These are phyloP conservation scores for Protonibea diacanthus DNA, from an alignment of 2,797 vertebrate species.

Conservation along the genomic window DNA sequence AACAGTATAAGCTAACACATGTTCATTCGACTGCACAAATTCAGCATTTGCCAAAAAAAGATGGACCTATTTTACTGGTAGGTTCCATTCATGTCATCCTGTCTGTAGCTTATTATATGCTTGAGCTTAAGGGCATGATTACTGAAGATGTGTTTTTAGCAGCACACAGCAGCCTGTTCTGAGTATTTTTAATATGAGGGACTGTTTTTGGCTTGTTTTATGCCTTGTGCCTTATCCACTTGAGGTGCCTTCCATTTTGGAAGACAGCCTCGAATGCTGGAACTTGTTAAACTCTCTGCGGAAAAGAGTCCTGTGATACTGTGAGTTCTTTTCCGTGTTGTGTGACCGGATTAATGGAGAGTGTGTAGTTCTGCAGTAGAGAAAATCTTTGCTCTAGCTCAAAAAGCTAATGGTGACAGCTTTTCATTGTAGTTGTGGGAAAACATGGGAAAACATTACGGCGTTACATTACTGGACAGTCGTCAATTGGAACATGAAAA, in stretches of 20 bases:
- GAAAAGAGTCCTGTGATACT: neutral
- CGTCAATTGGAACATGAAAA: conserved; percentile 6
- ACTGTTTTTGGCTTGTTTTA: neutral
- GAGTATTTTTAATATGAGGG: neutral
- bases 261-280: neutral
- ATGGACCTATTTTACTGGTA: neutral
- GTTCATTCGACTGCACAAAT: neutral
- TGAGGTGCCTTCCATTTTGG: neutral
- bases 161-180: neutral
- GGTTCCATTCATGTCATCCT: neutral
- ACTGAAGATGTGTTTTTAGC: neutral
- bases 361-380: neutral
- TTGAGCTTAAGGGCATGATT: neutral
- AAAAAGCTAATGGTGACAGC: neutral
- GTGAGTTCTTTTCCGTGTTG: neutral
- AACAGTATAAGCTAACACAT: neutral
- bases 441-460: neutral
- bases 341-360: neutral
- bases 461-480: neutral
- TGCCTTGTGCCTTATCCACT: neutral
- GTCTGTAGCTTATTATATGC: neutral
- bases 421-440: too few relatives aligned
- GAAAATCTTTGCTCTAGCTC: neutral
- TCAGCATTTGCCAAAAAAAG: neutral
- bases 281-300: neutral